These are phyloP conservation scores for Drosophila erecta DNA, from an alignment of 1,140 invertebrate species.

Conservation along the genomic window DNA sequence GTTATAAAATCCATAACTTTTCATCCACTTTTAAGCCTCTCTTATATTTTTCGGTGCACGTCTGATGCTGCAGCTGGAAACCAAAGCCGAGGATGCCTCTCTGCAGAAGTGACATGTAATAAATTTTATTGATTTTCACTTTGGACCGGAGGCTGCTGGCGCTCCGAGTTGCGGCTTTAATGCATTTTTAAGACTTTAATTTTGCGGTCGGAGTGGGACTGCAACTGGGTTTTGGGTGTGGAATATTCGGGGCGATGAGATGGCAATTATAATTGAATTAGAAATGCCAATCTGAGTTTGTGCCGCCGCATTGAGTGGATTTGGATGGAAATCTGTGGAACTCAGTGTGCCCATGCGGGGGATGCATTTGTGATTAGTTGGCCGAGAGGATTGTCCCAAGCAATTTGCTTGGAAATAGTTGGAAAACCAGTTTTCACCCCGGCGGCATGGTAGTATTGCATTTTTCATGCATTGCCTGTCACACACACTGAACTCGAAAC, in stretches of 20 bases:
- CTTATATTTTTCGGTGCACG: background rate
- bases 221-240: background rate
- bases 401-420: conserved; percentile 26
- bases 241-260: conserved; percentile 20
- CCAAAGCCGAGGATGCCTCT: conserved; percentile 6
- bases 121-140: conserved; percentile 76
- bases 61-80: conserved; percentile 1
- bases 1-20: too few relatives aligned
- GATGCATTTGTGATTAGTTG: conserved; percentile 41
- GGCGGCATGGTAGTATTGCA: conserved; percentile 13
- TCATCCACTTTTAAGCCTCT: background rate
- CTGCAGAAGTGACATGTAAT: conserved; percentile 63
- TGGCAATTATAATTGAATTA: conserved; percentile 58
- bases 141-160: conserved; percentile 24
- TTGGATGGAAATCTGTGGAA: conserved; percentile 12
- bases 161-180: conserved; percentile 46
- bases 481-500: conserved; percentile 7
- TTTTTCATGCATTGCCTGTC: conserved; percentile 42
- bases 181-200: conserved; percentile 65
- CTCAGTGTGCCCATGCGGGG: background rate
- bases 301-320: conserved; percentile 36
- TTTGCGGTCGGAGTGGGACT: conserved; percentile 20
- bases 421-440: conserved; percentile 3
- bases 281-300: conserved; percentile 38
- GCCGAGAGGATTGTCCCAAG: conserved; percentile 10